A percentile compares a stretch with the other conserved stretches of the same genome.
phyloP scores from a whole-genome alignment of 23 tunicate species.

The Clavelina lepadiformis region DNA sequence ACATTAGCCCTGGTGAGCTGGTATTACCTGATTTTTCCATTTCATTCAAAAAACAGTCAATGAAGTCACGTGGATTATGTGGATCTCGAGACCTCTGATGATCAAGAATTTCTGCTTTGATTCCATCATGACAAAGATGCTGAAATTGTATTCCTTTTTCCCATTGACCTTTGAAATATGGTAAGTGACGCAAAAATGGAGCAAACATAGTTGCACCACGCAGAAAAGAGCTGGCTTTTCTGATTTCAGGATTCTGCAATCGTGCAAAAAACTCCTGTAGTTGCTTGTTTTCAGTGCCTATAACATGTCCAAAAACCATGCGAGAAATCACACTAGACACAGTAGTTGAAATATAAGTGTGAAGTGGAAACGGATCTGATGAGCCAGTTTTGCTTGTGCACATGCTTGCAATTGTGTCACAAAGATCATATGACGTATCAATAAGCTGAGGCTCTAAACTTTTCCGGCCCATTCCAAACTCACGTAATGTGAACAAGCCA shows the following conservation, averaged over 20 bases:
- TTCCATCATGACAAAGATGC: slow-evolving; percentile 1
- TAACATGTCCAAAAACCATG: slow-evolving; percentile 24
- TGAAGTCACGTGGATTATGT: slow-evolving; percentile 43
- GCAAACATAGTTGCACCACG: too few species aligned
- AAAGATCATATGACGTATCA: background rate
- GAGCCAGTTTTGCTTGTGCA: background rate
- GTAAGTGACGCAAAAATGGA: slow-evolving; percentile 37
- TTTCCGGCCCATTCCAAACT: slow-evolving; percentile 51
- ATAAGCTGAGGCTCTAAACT: slow-evolving; percentile 52
- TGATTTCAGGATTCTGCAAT: too few species aligned
- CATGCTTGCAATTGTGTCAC: background rate
- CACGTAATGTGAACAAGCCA: slow-evolving; percentile 24
- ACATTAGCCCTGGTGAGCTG: too few species aligned
- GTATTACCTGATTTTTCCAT: slow-evolving; percentile 10
- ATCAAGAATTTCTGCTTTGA: slow-evolving; percentile 15
- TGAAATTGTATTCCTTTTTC: slow-evolving; percentile 8
- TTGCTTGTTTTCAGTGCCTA: too few species aligned
- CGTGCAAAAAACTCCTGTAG: too few species aligned
- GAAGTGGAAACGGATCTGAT: slow-evolving; percentile 4
- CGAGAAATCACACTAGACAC: slow-evolving; percentile 34
- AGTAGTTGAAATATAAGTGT: slow-evolving; percentile 9
- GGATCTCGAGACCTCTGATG: slow-evolving; percentile 30
- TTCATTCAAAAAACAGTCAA: slow-evolving; percentile 45
- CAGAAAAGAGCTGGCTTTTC: too few species aligned
- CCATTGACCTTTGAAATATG: slow-evolving; percentile 9